Conservation (phyloP, 2,888 invertebrate species). For the Cryptops parisi region DNA sequence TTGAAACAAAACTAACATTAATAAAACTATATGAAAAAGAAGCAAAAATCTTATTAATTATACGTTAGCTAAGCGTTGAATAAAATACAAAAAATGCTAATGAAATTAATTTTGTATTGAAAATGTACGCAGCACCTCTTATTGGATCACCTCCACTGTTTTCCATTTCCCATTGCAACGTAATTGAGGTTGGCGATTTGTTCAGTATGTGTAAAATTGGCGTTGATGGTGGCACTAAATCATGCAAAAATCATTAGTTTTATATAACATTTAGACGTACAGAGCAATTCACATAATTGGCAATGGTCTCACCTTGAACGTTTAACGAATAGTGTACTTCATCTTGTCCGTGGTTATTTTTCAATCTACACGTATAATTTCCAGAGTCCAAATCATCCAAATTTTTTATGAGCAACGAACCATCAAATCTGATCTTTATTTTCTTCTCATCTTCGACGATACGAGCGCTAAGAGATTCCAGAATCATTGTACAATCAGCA, state of each 20-base stretch:
- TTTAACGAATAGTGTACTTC: not conserved
- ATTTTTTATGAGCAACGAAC: not conserved
- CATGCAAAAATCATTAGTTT: not conserved
- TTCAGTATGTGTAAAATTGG: not conserved
- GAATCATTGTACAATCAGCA: too few relatives aligned
- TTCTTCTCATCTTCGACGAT: not conserved
- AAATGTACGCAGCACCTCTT: not conserved
- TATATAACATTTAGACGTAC: not conserved
- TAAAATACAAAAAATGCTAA: not conserved
- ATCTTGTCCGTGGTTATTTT: not conserved
- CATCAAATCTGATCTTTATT: not conserved
- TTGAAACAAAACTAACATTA: too few relatives aligned
- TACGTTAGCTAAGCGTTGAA: too few relatives aligned
- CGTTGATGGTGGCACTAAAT: not conserved
- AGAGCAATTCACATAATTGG: too few relatives aligned
- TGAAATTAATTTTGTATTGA: not conserved
- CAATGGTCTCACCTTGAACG: slow-evolving; percentile 1
- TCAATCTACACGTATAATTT: not conserved
- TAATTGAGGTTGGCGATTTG: not conserved
- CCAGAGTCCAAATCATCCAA: not conserved
- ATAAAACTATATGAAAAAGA: too few relatives aligned
- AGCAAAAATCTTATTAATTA: too few relatives aligned
- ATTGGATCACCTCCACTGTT: not conserved
- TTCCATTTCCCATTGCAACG: not conserved
- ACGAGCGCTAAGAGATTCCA: too few relatives aligned